Base-by-base conservation (phyloP, 2,113 vertebrate species). In the Vulpes lagopus region DNA sequence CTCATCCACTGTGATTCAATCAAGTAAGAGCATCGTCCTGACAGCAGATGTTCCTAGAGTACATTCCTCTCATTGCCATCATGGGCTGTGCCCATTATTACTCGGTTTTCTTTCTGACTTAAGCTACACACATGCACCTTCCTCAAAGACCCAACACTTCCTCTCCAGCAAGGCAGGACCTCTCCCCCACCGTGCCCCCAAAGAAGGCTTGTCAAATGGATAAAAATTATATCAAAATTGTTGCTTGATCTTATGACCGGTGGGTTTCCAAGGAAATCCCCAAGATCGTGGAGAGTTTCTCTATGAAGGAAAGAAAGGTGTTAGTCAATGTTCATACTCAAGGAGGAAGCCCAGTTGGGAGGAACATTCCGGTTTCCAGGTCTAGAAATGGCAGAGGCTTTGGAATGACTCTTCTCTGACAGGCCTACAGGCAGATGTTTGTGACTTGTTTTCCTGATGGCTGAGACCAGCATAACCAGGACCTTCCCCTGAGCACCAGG, bases 141-240 rank as follows among this genome's bases (percentile, higher is more conserved):
- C n/a, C 51, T 11, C 43, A 74, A 95, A 83, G 51, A 78, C 32
- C 51, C 10, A 91, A 8, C 49, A 64, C 25, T 87, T 80, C 17
- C 20, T 43, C n/a, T 38, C 69, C 32, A 74, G 32, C 2, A 19
- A 22, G 1, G 51, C 14, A 89, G 15, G 11, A 84, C 43, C 32
- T 53, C 51, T 22, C 2, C 76, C 16, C 14, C 4, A 43, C 43
- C 43, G 43, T 43, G 6, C 60, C 15, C 11, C 11, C 22, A 12
- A 0, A 78, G 10, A 59, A 49, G 64, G 30, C 32, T 87, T 67
- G 67, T 38, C 43, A 82, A 74, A 64, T 8, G 91, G 30, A 53
- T 38, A 95, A 88, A 96, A 97, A 82, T 82, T 12, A 30, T 38
- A 67, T 83, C 30, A 86, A 78, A 81, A 25, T 4, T 57, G n/a